A percentile compares a stretch with the other conserved stretches of the same genome.
Evolutionary conservation across 2,888 invertebrate species (phyloP).

Genomic region (Lycia hirtaria): DNA sequence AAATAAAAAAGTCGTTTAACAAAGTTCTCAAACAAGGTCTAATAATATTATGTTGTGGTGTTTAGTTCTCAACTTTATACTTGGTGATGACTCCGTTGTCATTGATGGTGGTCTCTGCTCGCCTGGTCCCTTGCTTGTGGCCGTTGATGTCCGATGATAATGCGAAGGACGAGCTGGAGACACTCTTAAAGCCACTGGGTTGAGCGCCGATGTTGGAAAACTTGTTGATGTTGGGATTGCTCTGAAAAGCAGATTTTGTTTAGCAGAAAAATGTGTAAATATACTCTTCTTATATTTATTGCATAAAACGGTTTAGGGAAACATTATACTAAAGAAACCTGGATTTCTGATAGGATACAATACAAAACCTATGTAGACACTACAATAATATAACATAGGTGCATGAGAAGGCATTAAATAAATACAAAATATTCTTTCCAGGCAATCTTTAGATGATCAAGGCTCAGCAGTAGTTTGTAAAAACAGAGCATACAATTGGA

Average conservation of each 20-base stretch:
- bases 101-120: conserved; percentile 88
- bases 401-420: no score
- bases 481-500: no score
- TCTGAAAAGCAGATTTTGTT: conserved; percentile 69
- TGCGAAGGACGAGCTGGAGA: conserved; percentile 88
- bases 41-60: not conserved
- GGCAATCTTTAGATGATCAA: no score
- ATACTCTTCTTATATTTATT: no score
- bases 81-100: conserved; percentile 90
- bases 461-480: no score
- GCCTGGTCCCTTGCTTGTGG: conserved; percentile 78
- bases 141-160: conserved; percentile 87
- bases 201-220: conserved; percentile 49
- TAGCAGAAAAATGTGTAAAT: no score
- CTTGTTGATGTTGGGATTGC: conserved; percentile 77
- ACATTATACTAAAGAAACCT: no score
- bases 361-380: no score
- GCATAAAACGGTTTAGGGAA: no score
- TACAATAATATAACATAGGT: no score
- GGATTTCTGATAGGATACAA: no score
- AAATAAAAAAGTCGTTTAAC: not conserved
- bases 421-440: no score
- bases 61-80: conserved; percentile 76
- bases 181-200: conserved; percentile 66
- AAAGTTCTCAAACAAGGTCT: not conserved